phyloP scores from a whole-genome alignment of 2,888 invertebrate species.

The Pinctada fucata region DNA sequence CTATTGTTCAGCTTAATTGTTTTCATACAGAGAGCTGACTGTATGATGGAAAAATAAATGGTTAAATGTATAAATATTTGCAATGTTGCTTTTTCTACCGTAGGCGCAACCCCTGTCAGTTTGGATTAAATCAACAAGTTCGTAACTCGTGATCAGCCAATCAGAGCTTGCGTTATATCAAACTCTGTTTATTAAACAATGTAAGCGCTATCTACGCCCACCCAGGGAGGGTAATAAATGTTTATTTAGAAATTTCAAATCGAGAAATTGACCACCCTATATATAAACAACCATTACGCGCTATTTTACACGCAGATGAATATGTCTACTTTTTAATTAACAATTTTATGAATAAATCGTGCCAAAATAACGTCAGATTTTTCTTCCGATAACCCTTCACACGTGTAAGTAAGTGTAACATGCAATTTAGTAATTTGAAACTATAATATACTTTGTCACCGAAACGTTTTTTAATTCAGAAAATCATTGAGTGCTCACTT shows the following conservation, averaged over 20 bases:
- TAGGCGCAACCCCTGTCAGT: conserved; percentile 42
- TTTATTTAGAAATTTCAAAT: conserved; percentile 69
- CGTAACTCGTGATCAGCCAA: conserved; percentile 41
- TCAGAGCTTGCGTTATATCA: conserved; percentile 36
- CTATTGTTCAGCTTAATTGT: conserved; percentile 60
- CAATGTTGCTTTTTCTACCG: conserved; percentile 52
- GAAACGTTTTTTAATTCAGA: too few relatives aligned
- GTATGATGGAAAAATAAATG: conserved; percentile 67
- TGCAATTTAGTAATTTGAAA: too few relatives aligned
- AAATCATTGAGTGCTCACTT: too few relatives aligned
- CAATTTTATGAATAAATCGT: background rate
- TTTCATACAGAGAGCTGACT: conserved; percentile 59
- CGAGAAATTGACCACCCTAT: conserved; percentile 69
- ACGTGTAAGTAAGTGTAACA: background rate
- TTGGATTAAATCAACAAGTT: conserved; percentile 29
- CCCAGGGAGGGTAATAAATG: conserved; percentile 55
- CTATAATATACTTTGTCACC: too few relatives aligned
- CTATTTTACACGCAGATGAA: conserved; percentile 34
- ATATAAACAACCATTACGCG: conserved; percentile 60
- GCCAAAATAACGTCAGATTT: background rate
- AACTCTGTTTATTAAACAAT: conserved; percentile 60
- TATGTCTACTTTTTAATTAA: conserved; percentile 38
- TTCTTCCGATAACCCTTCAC: background rate
- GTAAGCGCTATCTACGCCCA: conserved; percentile 63
- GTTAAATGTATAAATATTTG: conserved; percentile 46